phyloP scores from a whole-genome alignment of 2,888 invertebrate species.

The Nemapogon koenigi region DNA sequence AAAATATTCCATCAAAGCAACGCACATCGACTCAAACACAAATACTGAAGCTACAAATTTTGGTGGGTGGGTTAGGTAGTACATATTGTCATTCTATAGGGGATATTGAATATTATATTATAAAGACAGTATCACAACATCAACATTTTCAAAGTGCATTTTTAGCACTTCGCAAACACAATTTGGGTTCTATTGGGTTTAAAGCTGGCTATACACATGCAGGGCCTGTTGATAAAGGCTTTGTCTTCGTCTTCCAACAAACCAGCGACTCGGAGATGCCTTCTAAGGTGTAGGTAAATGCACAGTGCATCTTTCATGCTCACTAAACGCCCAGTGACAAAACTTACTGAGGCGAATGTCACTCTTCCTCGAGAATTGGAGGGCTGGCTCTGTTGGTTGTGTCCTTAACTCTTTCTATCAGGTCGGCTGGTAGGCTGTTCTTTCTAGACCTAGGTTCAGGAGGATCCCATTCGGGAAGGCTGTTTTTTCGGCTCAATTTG shows the following conservation, averaged over 20 bases:
- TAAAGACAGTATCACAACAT: too few species aligned
- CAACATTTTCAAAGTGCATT: too few species aligned
- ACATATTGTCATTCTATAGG: too few species aligned
- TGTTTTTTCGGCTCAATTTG: constrained; percentile 52
- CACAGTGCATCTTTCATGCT: constrained; percentile 7
- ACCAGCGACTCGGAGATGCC: constrained; percentile 1
- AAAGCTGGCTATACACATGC: constrained; percentile 8
- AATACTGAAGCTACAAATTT: too few species aligned
- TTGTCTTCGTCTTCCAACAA: neutral
- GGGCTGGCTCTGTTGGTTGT: constrained; percentile 17
- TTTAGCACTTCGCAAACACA: too few species aligned
- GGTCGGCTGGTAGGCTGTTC: constrained; percentile 54
- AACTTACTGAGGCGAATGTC: constrained; percentile 56
- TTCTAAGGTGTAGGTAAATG: too few species aligned
- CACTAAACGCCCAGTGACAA: constrained; percentile 41
- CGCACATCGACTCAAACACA: too few species aligned
- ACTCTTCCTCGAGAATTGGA: constrained; percentile 36
- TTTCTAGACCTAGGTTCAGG: constrained; percentile 48
- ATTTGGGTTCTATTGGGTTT: constrained; percentile 1
- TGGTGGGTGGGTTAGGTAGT: too few species aligned
- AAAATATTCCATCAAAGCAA: too few species aligned
- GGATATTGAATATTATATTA: too few species aligned
- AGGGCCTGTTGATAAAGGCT: constrained; percentile 4
- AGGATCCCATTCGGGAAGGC: constrained; percentile 57
- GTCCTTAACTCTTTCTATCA: constrained; percentile 35